Evolutionary conservation across 2,113 vertebrate species (phyloP), one percentile per base, ranked within the genome.

Genomic region (Epinephelus fuscoguttatus): DNA sequence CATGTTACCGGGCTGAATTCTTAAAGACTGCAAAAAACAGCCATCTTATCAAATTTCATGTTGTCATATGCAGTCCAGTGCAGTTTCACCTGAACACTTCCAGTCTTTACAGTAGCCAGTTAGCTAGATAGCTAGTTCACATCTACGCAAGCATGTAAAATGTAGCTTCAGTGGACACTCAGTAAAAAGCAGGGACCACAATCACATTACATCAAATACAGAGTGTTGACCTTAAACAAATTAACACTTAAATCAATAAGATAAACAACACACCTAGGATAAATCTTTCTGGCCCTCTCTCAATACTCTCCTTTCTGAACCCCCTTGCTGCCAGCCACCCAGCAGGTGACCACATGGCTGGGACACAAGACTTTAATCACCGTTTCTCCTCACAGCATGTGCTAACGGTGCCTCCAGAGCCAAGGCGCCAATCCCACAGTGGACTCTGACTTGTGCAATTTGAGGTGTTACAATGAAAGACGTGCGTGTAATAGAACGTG

Each of bases 321-420:
- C 63, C 25, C 52, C 37, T 64, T 6, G 27, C 70, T 67, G 66
- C 70, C 70, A 84, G 70, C 55, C 55, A n/a, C 82, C 13, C 88
- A 85, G 76, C 73, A 68, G 68, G 89, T 62, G 84, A 68, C 68
- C 74, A 2, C 67, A 27, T 70, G 50, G 73, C 50, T 12, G 70
- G 47, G 10, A 71, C 76, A 12, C 37, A 4, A 45, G 70, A 23
- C 75, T 72, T 69, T 68, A 72, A 78, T 50, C 82, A 40, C 21
- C 19, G 9, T 69, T 84, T 83, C 71, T 86, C 69, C 66, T 67
- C 81, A 21, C 84, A 88, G 84, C 68, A 6, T 53, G 84, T 37
- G 37, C 60, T 15, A 18, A 69, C 47, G 0, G 10, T 5, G 25
- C 70, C 84, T 70, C 77, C 9, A 55, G 49, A 80, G 52, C 60